Evolutionary conservation across 2,113 vertebrate species (phyloP), one percentile per base, ranked within the genome.

Genomic region (Rhinogobius similis): DNA sequence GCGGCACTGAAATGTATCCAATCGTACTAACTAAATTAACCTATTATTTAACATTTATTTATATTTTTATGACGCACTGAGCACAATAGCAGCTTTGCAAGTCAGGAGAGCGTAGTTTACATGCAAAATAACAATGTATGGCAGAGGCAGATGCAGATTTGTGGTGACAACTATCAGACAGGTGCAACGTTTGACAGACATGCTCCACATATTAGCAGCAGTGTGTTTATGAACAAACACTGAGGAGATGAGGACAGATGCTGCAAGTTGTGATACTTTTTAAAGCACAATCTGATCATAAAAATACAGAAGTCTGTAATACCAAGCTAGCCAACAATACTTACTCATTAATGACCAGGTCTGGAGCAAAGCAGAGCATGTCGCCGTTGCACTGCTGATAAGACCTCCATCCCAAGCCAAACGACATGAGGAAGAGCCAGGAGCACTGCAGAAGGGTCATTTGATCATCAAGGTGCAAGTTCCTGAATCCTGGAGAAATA

Each of bases 401-500:
- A 14, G 98, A 99, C 55, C 98, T 94, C 98, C 98, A 99, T 8
- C 96, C 98, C 14, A 99, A 72, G 65, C 96, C 92, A 68, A 99
- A 99, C 3, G 96, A 95, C 96, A 98, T 97, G 53, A 99, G 95
- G 90, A 98, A 98, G 92, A 99, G 96, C 98, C 98, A 99, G 0
- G 98, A 99, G 84, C 96, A 98, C 82, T 99, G 98, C 72, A 99
- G 93, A 16, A 99, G 94, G 72, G 94, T 98, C 97, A 99, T 99
- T 92, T 99, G 98, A 92, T 99, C 98, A 69, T 99, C 98, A 86
- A 99, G 93, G 83, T 99, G 97, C 75, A 99, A 86, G 80, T 97
- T 97, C 79, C 95, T 93, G 90, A 99, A 99, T 79, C 97, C 98
- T 99, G 72, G 29, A 41, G 59, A 21, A 39, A 56, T 66, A 46